These are phyloP conservation scores for Pteronura brasiliensis DNA, from an alignment of 2,113 vertebrate genomes.

Conservation along the genomic window DNA sequence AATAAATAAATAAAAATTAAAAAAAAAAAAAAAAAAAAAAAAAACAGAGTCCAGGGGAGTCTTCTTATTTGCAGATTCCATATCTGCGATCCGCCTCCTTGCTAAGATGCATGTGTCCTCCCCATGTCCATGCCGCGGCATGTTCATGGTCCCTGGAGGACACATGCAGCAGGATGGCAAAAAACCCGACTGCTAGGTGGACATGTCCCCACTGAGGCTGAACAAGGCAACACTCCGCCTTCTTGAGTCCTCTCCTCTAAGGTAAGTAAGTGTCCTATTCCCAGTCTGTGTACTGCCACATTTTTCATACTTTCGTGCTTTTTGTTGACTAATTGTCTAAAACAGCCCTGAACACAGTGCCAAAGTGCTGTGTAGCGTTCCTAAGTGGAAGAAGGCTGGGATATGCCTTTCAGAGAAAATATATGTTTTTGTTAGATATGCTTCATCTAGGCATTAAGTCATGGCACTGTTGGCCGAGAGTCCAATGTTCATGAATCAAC, in stretches of 20 bases:
- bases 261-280: background rate
- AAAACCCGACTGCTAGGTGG: rapidly evolving
- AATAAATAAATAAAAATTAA: no score
- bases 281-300: no score
- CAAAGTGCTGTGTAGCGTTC: background rate
- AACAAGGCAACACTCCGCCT: background rate
- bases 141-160: rapidly evolving
- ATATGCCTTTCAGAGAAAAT: background rate
- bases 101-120: background rate
- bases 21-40: no score
- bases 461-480: background rate
- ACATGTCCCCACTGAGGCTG: rapidly evolving
- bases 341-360: background rate
- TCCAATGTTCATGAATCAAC: background rate
- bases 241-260: background rate
- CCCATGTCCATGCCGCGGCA: background rate
- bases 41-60: background rate
- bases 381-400: background rate
- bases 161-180: background rate
- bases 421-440: rapidly evolving
- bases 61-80: background rate
- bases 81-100: background rate
- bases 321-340: background rate
- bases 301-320: background rate
- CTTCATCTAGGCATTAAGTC: background rate